Evolutionary conservation across 2,888 invertebrate genomes (phyloP).

Genomic region (Tenthredo mesomela): DNA sequence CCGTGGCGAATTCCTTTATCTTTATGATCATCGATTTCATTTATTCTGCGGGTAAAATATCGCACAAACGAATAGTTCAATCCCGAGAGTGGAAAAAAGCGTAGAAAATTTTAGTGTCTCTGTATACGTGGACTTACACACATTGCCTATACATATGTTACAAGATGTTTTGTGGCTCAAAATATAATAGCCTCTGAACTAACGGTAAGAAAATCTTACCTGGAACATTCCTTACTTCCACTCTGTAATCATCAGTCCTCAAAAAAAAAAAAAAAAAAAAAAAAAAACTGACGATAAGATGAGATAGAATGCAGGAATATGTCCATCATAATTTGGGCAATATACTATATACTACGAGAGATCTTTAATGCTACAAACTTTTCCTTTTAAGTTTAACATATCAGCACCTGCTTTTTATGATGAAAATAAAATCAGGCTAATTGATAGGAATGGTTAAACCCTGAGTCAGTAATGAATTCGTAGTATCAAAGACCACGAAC

Average conservation of each 20-base stretch:
- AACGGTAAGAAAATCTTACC: not conserved
- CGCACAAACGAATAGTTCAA: not conserved
- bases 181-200: not conserved
- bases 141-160: not conserved
- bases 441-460: not conserved
- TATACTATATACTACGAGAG: not conserved
- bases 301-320: not conserved
- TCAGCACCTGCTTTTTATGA: not conserved
- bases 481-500: not conserved
- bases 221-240: not conserved
- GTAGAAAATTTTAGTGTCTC: not conserved
- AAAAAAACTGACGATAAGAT: not conserved
- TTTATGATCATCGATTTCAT: not conserved
- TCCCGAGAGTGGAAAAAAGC: not conserved
- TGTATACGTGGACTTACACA: not conserved
- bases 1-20: not conserved
- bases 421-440: not conserved
- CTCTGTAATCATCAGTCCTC: not conserved
- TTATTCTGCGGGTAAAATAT: not conserved
- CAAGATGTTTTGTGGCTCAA: not conserved
- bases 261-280: not conserved
- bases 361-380: not conserved
- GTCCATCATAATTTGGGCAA: not conserved
- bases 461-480: conserved; percentile 7
- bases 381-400: not conserved